These are phyloP conservation scores for Microtus montanus DNA, from an alignment of 2,113 vertebrate species.

Conservation along the genomic window DNA sequence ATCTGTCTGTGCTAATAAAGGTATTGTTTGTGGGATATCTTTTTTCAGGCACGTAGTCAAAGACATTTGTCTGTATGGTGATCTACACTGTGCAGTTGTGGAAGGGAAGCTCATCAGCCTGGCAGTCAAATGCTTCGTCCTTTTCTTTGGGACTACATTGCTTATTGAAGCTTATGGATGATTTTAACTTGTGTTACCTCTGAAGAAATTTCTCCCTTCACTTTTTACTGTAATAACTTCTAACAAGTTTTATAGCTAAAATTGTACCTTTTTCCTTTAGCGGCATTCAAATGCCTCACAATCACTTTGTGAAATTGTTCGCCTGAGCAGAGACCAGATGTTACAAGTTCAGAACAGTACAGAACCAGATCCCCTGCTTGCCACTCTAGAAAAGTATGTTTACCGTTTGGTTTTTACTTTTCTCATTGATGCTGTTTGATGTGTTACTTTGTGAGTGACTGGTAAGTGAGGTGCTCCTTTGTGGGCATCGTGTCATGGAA, in stretches of 20 bases:
- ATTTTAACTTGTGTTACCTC: background rate
- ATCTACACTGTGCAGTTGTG: background rate
- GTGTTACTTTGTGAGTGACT: background rate
- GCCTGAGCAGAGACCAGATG: conserved; percentile 99
- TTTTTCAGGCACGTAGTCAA: background rate
- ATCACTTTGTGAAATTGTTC: conserved; percentile 98
- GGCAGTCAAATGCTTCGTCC: no score
- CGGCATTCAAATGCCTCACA: conserved; percentile 99
- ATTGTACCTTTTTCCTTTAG: conserved; percentile 83
- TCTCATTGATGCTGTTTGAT: background rate
- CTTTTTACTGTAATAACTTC: background rate
- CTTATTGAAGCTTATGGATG: background rate
- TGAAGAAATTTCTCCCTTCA: no score
- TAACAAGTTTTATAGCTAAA: conserved; percentile 23
- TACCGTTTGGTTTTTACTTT: background rate
- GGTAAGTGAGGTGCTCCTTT: background rate
- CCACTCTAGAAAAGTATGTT: conserved; percentile 97
- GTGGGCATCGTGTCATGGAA: background rate
- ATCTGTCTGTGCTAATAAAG: conserved; percentile 4
- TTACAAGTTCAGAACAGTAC: conserved; percentile 96
- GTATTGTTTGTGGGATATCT: background rate
- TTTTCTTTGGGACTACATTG: background rate
- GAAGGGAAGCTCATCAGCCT: background rate
- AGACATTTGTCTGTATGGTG: background rate
- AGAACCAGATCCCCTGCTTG: conserved; percentile 96